Evolutionary conservation across 2,888 invertebrate species (phyloP).

Genomic region (Choristoneura rosaceana): DNA sequence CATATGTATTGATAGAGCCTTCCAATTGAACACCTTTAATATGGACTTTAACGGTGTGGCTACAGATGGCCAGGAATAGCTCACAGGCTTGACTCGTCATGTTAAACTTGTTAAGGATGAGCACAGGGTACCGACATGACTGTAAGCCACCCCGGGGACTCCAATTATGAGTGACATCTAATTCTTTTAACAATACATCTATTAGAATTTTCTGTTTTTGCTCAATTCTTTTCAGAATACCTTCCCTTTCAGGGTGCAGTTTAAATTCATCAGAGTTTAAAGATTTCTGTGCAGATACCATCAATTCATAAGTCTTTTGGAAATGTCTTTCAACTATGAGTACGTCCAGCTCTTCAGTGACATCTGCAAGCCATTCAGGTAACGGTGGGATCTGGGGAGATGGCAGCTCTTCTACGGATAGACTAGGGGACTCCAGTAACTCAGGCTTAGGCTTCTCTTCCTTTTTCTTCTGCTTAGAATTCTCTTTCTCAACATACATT

Average conservation of each 20-base stretch:
- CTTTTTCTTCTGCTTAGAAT: slow-evolving; percentile 84
- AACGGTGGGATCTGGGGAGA: slow-evolving; percentile 72
- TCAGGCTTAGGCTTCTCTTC: slow-evolving; percentile 76
- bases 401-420: slow-evolving; percentile 76
- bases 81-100: slow-evolving; percentile 91
- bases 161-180: slow-evolving; percentile 95
- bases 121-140: slow-evolving; percentile 93
- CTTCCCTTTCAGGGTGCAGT: slow-evolving; percentile 70
- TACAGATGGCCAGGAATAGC: slow-evolving; percentile 92
- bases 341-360: slow-evolving; percentile 97
- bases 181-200: slow-evolving; percentile 94
- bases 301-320: slow-evolving; percentile 94
- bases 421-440: slow-evolving; percentile 77
- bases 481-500: slow-evolving; percentile 88
- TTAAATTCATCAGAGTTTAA: slow-evolving; percentile 73
- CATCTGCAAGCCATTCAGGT: slow-evolving; percentile 96
- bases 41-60: slow-evolving; percentile 92
- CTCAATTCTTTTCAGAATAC: slow-evolving; percentile 86
- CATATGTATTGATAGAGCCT: slow-evolving; percentile 92
- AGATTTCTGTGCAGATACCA: slow-evolving; percentile 85
- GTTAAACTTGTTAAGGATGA: slow-evolving; percentile 91
- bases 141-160: slow-evolving; percentile 95
- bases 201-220: slow-evolving; percentile 90
- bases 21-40: slow-evolving; percentile 92
- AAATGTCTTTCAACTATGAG: slow-evolving; percentile 98